Percentiles rank a stretch among this genome's conserved stretches.
Evolutionary conservation across 1,140 invertebrate genomes (phyloP).

Genomic region (Leucophenga varia): DNA sequence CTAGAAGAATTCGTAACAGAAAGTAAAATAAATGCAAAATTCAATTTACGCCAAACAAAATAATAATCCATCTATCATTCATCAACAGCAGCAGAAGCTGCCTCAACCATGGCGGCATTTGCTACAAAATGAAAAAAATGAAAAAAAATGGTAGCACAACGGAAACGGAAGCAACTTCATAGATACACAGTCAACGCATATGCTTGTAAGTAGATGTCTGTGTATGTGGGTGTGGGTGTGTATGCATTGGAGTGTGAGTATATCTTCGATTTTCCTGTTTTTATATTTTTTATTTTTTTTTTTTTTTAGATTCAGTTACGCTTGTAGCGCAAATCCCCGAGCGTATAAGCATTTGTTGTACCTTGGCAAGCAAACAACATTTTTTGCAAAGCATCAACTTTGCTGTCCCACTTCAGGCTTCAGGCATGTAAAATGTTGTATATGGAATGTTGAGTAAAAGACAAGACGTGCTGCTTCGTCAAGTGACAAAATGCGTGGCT

Average conservation of each 20-base stretch:
- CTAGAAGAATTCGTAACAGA: background rate
- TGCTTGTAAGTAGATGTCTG: constrained; percentile 1
- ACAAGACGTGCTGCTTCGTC: too few relatives aligned
- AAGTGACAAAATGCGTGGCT: constrained; percentile 15
- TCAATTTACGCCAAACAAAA: constrained; percentile 56
- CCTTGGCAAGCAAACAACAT: too few relatives aligned
- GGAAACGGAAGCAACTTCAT: constrained; percentile 49
- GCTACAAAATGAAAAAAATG: background rate
- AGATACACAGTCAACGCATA: constrained; percentile 30
- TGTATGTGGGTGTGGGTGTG: constrained; percentile 15
- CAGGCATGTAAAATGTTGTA: too few relatives aligned
- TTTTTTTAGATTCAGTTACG: too few relatives aligned
- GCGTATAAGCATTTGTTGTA: too few relatives aligned
- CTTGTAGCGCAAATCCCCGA: constrained; percentile 12
- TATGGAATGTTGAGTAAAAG: too few relatives aligned
- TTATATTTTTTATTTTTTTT: too few relatives aligned
- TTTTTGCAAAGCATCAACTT: too few relatives aligned
- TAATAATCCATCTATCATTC: constrained; percentile 57
- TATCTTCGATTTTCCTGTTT: constrained; percentile 7
- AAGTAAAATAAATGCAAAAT: constrained; percentile 34
- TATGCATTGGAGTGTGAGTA: background rate
- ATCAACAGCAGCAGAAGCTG: constrained; percentile 30
- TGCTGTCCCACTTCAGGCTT: too few relatives aligned
- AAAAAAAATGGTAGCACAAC: constrained; percentile 11
- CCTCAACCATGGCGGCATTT: background rate